Evolutionary conservation across 2,797 vertebrate genomes (phyloP).

Genomic region (Artibeus jamaicensis): DNA sequence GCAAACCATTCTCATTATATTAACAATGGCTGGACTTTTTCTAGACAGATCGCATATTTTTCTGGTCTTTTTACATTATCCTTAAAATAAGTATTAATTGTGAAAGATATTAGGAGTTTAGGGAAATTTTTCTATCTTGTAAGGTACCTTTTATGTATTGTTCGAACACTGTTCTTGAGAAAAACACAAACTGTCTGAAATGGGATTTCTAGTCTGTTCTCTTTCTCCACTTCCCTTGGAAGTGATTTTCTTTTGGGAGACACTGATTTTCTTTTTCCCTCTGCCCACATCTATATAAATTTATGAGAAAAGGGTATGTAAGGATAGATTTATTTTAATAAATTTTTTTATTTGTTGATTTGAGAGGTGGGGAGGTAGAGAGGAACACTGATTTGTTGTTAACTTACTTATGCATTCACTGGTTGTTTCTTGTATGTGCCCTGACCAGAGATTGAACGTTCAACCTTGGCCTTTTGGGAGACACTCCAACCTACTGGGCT

Average conservation of each 20-base stretch:
- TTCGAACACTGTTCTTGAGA: not conserved
- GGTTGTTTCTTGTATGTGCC: not conserved
- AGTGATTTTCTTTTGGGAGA: no score
- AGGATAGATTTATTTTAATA: not conserved
- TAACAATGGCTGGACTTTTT: not conserved
- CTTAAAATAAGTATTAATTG: constrained; percentile 1
- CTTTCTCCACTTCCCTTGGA: not conserved
- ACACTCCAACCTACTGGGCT: not conserved
- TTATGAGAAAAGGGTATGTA: not conserved
- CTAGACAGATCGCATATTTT: not conserved
- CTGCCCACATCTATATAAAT: not conserved
- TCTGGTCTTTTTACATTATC: constrained; percentile 29
- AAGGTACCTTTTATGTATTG: not conserved
- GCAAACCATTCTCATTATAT: not conserved
- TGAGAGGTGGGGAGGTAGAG: not conserved
- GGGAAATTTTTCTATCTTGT: constrained; percentile 18
- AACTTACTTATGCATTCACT: not conserved
- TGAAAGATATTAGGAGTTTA: not conserved
- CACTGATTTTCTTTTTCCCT: not conserved
- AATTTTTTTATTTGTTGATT: not conserved
- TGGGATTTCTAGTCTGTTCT: not conserved
- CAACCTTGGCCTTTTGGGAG: not conserved
- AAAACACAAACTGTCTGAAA: not conserved
- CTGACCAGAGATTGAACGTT: not conserved
- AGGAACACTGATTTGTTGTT: not conserved